Conservation (phyloP, 1,140 invertebrate genomes). For the Uloborus diversus region DNA sequence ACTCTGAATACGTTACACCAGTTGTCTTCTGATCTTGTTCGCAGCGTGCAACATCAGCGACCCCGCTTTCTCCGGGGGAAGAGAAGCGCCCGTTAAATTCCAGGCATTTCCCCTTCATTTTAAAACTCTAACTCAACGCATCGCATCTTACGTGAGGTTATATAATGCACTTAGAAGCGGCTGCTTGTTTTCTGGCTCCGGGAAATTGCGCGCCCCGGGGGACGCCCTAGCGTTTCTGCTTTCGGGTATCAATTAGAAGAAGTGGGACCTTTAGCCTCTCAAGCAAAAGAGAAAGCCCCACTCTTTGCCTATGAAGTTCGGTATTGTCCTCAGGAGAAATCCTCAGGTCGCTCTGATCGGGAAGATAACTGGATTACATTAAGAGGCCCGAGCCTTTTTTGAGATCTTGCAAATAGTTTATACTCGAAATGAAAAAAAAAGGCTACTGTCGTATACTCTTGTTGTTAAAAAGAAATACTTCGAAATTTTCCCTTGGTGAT, state of each 20-base stretch:
- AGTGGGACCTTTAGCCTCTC: constrained; percentile 52
- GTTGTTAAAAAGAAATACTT: too few relatives aligned
- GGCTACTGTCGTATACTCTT: too few relatives aligned
- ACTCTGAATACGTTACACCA: too few relatives aligned
- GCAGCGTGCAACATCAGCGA: too few relatives aligned
- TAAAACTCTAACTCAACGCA: constrained; percentile 51
- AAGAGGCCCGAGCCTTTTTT: neutral
- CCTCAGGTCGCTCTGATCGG: constrained; percentile 27
- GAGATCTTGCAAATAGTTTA: too few relatives aligned
- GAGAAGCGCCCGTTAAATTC: constrained; percentile 45
- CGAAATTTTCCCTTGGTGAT: too few relatives aligned
- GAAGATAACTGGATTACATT: constrained; percentile 46
- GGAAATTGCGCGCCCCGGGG: constrained; percentile 15
- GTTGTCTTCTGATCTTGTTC: too few relatives aligned
- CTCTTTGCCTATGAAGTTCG: constrained; percentile 12
- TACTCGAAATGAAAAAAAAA: too few relatives aligned
- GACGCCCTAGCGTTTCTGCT: constrained; percentile 32
- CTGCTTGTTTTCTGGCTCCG: constrained; percentile 42
- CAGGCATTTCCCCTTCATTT: constrained; percentile 11
- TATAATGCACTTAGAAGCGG: constrained; percentile 49
- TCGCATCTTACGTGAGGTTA: constrained; percentile 53
- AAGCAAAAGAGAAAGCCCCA: neutral
- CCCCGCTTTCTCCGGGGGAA: too few relatives aligned
- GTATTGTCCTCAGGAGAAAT: constrained; percentile 25
- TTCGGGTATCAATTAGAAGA: constrained; percentile 51